Base-by-base conservation (phyloP, 2,797 vertebrate species). In the Potorous gilbertii region DNA sequence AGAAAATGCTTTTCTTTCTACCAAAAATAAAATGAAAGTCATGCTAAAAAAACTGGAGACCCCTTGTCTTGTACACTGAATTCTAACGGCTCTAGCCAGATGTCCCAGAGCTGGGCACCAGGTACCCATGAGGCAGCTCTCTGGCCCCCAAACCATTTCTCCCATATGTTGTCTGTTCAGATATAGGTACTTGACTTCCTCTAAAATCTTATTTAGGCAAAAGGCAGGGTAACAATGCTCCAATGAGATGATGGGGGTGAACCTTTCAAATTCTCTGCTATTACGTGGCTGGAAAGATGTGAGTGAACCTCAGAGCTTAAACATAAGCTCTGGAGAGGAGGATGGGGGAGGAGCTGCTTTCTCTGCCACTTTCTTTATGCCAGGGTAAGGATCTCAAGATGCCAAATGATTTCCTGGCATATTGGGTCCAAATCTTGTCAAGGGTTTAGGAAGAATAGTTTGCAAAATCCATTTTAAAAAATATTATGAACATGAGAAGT, bases 1-100 rank as follows among this genome's bases (percentile, higher is more conserved):
- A 24, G 14, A 66, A 87, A 97, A 59, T 81, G 93, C 94, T 91
- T 98, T 96, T 92, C 93, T 95, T 96, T 97, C 98, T 98, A 97
- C 89, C 96, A 94, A 96, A 98, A 98, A 97, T 90, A 96, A 91
- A 97, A 95, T 46, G 92, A 97, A 59, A 93, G 8, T 52, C 89
- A 94, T 94, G 55, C 55, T 97, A 1, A 74, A 91, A 90, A 74
- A 90, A 27, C 91, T 90, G 95, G 56, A 93, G 54, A 54, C 6
- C 54, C 54, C 29, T 56, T 40, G 9, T 18, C 91, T n/a, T 4
- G 54, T 0, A 21, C 55, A 13, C 16, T 16, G 54, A 31, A 34
- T 4, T 46, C 31, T 92, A 27, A 27, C 1, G 1, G 28, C 4
- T 28, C n/a, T 28, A 66, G 2, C 0, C 0, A 24, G 6, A 0